These are phyloP conservation scores for Lates japonicus DNA, from an alignment of 2,797 vertebrate genomes.

Conservation along the genomic window DNA sequence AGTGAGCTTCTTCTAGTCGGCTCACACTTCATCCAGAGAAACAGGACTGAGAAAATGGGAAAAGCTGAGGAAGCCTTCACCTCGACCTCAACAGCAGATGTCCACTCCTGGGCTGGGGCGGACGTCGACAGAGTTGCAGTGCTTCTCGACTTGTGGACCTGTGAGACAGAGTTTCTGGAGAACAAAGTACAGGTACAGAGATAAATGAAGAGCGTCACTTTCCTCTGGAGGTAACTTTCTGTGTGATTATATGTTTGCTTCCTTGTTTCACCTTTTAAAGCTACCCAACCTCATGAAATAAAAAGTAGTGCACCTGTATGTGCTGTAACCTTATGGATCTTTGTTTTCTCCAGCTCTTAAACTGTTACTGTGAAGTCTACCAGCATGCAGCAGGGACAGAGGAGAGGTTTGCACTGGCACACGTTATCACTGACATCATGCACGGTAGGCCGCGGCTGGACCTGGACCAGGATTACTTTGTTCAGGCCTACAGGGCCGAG, in stretches of 20 bases:
- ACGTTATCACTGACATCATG: conserved; percentile 82
- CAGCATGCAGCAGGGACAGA: conserved; percentile 84
- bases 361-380: conserved; percentile 87
- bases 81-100: conserved; percentile 22
- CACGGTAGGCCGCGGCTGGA: conserved; percentile 81
- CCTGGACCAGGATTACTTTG: conserved; percentile 80
- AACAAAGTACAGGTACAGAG: conserved; percentile 84
- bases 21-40: conserved; percentile 81
- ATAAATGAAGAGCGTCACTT: neutral
- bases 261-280: neutral
- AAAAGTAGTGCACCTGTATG: neutral
- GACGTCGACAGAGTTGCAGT: conserved; percentile 80
- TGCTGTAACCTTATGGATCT: neutral
- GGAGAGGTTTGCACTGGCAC: conserved; percentile 83
- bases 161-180: conserved; percentile 82
- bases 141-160: conserved; percentile 87
- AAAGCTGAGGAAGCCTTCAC: neutral
- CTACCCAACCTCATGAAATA: neutral
- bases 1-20: conserved; percentile 82
- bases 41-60: conserved; percentile 51
- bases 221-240: too few relatives aligned
- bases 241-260: neutral
- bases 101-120: conserved; percentile 51
- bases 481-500: conserved; percentile 79
- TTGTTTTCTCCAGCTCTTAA: conserved; percentile 80